Evolutionary conservation across 2,797 vertebrate genomes (phyloP).

Genomic region (Acestrorhynchus altus): DNA sequence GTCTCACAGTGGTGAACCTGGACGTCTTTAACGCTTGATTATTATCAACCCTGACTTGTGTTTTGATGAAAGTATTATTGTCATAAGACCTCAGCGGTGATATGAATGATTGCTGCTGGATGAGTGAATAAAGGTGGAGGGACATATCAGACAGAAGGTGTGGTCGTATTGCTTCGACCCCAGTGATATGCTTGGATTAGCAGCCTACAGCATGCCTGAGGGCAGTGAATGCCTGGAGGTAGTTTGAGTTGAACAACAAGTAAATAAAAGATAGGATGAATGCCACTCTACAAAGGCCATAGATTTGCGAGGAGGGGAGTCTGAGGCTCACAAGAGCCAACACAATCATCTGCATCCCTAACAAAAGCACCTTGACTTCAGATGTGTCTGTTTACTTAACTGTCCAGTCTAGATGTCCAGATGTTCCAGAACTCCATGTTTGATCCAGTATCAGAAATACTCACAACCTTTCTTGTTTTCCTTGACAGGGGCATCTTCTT

Average conservation of each 20-base stretch:
- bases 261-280: constrained; percentile 62
- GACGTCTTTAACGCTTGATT: neutral
- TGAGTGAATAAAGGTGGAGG: constrained; percentile 39
- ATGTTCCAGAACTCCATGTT: neutral
- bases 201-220: constrained; percentile 61
- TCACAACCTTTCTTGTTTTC: neutral
- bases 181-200: constrained; percentile 46
- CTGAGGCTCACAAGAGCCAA: no score
- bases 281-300: constrained; percentile 48
- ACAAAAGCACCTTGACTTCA: constrained; percentile 38
- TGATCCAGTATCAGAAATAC: constrained; percentile 9
- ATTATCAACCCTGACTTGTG: constrained; percentile 22
- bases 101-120: constrained; percentile 25
- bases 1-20: neutral
- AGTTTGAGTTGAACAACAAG: constrained; percentile 59
- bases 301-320: no score
- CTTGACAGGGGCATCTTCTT: neutral
- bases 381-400: constrained; percentile 31
- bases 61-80: constrained; percentile 31
- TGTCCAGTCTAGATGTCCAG: neutral
- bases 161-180: constrained; percentile 34
- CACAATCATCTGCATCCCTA: constrained; percentile 46
- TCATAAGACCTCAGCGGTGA: constrained; percentile 17
- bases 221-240: constrained; percentile 58
- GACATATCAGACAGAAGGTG: constrained; percentile 19